These are phyloP conservation scores for Phataginus tetradactyla DNA, from an alignment of 2,797 vertebrate genomes.

Conservation along the genomic window DNA sequence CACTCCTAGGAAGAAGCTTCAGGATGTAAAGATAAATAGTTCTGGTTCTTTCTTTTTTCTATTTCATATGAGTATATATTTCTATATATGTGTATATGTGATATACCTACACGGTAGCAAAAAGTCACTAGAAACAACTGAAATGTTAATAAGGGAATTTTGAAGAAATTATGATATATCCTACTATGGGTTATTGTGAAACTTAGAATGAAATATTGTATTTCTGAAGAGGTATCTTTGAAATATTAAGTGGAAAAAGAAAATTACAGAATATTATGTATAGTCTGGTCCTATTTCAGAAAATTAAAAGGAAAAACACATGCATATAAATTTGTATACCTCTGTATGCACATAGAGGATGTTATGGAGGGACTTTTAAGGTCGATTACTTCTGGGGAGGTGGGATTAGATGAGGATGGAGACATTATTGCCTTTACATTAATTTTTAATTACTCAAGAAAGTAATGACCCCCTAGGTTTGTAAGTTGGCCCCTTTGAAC, in stretches of 20 bases:
- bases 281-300: background rate
- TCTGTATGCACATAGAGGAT: background rate
- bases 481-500: background rate
- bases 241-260: background rate
- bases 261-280: background rate
- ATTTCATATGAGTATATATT: background rate
- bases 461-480: background rate
- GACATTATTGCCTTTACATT: background rate
- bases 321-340: background rate
- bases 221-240: background rate
- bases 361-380: background rate
- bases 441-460: slow-evolving; percentile 2
- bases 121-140: background rate
- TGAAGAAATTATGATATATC: background rate
- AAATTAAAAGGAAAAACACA: background rate
- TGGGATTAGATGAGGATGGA: background rate
- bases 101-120: background rate
- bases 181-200: background rate
- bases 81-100: background rate
- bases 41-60: background rate
- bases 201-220: background rate
- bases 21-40: background rate
- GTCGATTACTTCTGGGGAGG: background rate
- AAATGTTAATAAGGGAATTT: slow-evolving; percentile 26
- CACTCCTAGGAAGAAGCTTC: background rate